Base-by-base conservation (phyloP, 1,140 invertebrate genomes). In the Vollenhovia emeryi region DNA sequence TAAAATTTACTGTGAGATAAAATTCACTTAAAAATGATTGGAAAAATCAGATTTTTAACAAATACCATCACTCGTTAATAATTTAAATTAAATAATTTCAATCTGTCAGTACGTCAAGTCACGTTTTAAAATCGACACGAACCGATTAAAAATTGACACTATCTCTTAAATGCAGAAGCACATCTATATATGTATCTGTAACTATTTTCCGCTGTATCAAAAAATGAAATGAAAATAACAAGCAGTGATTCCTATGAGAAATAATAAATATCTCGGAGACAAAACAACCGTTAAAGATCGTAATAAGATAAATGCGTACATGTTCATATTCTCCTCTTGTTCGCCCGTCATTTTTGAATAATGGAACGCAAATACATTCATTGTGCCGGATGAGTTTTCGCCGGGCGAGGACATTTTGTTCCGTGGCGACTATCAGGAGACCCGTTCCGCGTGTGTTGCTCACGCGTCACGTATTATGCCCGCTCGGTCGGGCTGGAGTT, bases 391-490 rank as follows among this genome's bases (percentile, higher is more conserved):
- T 74, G 78, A 75, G 55, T 71, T 71, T 43, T 66, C 45, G 13
- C 8, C 52, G 55, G 11, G 24, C 62, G 24, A 78, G 76, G 43
- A 60, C 30, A 43, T 74, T 86, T 64, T 50, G 60, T 89, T 33
- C 50, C 36, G 52, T 45, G 74, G 87, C 45, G 84, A 86, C 69
- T 76, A 66, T 73, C 87, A 69, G 36, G 79, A 86, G 85, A 71
- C 78, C 57, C 50, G 59, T 84, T 78, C 50, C 21, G 48, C 40
- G 36, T 64, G 33, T 84, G 84, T 48, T 71, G 84, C 73, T 89
- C 83, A 45, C 71, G 76, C 74, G 87, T 85, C 84, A 45, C 64
- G 78, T 79, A 89, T 89, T 89, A 89, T 74, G 55, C 43, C 69
- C 73, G 74, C 43, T 73, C 50, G 18, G 21, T 33, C 30, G 21